Base-by-base conservation (phyloP, 2,113 vertebrate genomes). In the Colius striatus region DNA sequence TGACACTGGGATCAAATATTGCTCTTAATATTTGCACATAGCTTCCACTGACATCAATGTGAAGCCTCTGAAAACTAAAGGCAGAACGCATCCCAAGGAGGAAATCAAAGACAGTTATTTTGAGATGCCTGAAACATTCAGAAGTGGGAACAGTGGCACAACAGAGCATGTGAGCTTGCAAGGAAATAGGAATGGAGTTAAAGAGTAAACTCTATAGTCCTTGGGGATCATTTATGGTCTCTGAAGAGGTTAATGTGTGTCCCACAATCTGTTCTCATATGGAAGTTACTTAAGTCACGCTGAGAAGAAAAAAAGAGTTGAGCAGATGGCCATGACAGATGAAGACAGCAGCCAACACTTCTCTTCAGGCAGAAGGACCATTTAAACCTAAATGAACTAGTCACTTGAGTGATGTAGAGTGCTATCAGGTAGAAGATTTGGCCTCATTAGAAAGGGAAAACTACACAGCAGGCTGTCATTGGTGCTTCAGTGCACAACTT, bases 241-340 rank as follows among this genome's bases (percentile, higher is more conserved):
- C 94, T 79, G 73, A 94, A 96, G 95, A 95, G 94, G 92, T 95
- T 94, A 96, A 93, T 91, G 74, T 51, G 77, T 72, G 84, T 72
- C 94, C 94, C 10, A 0, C 77, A 94, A 91, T 96, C 94, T 97
- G 94, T 95, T 96, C 93, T 97, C 62, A 14, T 79, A 73, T 92
- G 84, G 91, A 94, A 95, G 92, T 89, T 93, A 67, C 90, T 94
- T 78, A 20, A 93, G 95, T 92, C 95, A 78, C 36, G 68, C 96
- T 92, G 95, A 89, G 94, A 94, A 93, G 87, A 87, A 94, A 92
- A 93, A 80, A 97, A 86, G 63, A 54, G 70, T 27, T 58, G 63
- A 95, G 87, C 95, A 97, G 96, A 97, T 97, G 97, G 94, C 84
- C 92, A 90, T 92, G 95, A 96, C 94, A 97, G 96, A 97, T 97